Evolutionary conservation across 2,888 invertebrate species (phyloP).

Genomic region (Eupithecia vulgata): DNA sequence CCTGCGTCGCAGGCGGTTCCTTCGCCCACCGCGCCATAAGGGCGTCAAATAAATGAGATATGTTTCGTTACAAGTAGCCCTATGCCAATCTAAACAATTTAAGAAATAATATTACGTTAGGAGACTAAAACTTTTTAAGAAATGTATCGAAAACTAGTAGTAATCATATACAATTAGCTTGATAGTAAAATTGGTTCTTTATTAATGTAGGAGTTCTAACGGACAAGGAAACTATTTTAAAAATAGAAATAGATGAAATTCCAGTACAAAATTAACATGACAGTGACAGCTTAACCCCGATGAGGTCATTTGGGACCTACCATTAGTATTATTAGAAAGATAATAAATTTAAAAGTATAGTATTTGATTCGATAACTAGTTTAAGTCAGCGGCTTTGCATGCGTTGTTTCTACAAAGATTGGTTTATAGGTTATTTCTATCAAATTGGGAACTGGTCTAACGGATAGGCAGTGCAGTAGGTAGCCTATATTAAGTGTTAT

Average conservation of each 20-base stretch:
- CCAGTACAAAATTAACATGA: background rate
- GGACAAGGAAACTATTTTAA: conserved; percentile 18
- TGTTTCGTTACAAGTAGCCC: too few species aligned
- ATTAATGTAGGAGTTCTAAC: conserved; percentile 34
- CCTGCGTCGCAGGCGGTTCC: too few species aligned
- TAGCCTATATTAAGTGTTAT: too few species aligned
- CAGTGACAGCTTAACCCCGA: background rate
- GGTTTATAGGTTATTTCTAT: background rate
- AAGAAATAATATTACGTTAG: background rate
- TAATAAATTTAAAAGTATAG: background rate
- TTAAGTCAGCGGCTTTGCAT: background rate
- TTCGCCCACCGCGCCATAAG: too few species aligned
- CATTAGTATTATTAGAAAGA: background rate
- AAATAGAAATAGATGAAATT: conserved; percentile 17
- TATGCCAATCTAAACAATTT: background rate
- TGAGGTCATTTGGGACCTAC: conserved; percentile 1
- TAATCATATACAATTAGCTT: conserved; percentile 32
- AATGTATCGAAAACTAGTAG: conserved; percentile 9
- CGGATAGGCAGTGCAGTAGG: too few species aligned
- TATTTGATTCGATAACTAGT: background rate
- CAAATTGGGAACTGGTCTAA: too few species aligned
- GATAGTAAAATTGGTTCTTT: conserved; percentile 40
- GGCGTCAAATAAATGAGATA: too few species aligned
- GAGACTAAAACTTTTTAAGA: background rate
- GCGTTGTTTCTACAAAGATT: background rate